These are phyloP conservation scores for Nixonia krombeini DNA, from an alignment of 1,140 invertebrate genomes.

Conservation along the genomic window DNA sequence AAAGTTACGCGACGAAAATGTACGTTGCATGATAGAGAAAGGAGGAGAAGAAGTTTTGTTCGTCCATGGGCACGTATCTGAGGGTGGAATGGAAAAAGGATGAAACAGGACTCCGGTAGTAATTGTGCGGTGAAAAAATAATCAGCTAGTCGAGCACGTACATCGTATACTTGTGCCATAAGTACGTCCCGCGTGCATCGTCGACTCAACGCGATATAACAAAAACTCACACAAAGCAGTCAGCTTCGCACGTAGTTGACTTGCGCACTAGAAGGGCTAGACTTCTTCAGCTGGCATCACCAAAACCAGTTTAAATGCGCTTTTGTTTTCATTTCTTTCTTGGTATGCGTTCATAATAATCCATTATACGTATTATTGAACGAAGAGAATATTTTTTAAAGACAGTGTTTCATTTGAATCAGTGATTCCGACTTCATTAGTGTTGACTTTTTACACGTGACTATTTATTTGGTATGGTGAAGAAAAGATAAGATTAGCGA, in stretches of 20 bases:
- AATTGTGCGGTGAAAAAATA: constrained; percentile 64
- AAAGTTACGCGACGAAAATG: constrained; percentile 34
- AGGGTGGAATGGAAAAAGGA: constrained; percentile 33
- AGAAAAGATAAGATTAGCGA: too few relatives aligned
- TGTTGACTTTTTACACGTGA: too few relatives aligned
- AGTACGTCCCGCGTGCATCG: constrained; percentile 49
- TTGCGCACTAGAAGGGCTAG: too few relatives aligned
- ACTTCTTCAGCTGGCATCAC: too few relatives aligned
- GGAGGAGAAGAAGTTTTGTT: constrained; percentile 38
- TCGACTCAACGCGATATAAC: constrained; percentile 34
- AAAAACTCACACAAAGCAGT: constrained; percentile 24
- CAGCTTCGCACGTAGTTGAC: constrained; percentile 7
- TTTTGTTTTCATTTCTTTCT: too few relatives aligned
- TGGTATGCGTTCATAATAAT: too few relatives aligned
- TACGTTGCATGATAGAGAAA: constrained; percentile 20
- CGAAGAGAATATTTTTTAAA: too few relatives aligned
- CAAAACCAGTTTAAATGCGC: too few relatives aligned
- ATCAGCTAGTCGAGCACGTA: constrained; percentile 56
- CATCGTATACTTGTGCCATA: constrained; percentile 39
- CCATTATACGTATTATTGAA: too few relatives aligned
- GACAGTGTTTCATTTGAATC: too few relatives aligned
- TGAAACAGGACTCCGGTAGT: constrained; percentile 41
- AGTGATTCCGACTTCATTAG: too few relatives aligned
- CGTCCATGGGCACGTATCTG: constrained; percentile 39
- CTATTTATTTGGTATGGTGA: too few relatives aligned